Evolutionary conservation across 2,888 invertebrate species (phyloP).

Genomic region (Schrankia costaestrigalis): DNA sequence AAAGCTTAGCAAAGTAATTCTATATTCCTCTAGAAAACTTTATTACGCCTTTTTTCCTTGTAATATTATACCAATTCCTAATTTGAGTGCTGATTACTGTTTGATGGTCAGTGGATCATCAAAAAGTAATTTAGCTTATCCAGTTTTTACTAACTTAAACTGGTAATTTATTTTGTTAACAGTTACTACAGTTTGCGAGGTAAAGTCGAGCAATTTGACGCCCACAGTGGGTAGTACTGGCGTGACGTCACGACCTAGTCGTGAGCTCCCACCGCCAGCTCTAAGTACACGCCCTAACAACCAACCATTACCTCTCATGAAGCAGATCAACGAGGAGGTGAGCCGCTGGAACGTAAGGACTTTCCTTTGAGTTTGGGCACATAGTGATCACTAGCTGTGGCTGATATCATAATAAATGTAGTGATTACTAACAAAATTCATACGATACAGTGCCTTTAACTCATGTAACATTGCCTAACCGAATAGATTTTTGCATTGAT

Average conservation of each 20-base stretch:
- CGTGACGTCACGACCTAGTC: slow-evolving; percentile 28
- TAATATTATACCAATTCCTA: too few relatives aligned
- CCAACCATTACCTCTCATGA: slow-evolving; percentile 64
- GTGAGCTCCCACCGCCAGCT: slow-evolving; percentile 18
- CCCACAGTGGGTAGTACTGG: slow-evolving; percentile 29
- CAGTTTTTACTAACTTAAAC: too few relatives aligned
- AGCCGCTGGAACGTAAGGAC: slow-evolving; percentile 23
- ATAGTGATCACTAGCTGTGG: slow-evolving; percentile 10
- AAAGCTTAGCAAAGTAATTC: too few relatives aligned
- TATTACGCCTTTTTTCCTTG: too few relatives aligned
- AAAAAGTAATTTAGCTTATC: too few relatives aligned
- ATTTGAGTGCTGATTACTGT: too few relatives aligned
- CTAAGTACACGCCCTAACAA: slow-evolving; percentile 55
- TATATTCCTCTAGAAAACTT: too few relatives aligned
- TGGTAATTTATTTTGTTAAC: slow-evolving; percentile 6
- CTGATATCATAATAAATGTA: slow-evolving; percentile 9
- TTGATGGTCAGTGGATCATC: too few relatives aligned
- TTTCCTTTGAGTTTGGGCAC: slow-evolving; percentile 7
- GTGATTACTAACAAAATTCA: slow-evolving; percentile 9
- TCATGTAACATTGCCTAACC: too few relatives aligned
- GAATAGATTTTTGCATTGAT: too few relatives aligned
- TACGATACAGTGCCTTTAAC: slow-evolving; percentile 6
- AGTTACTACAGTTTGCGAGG: slow-evolving; percentile 69
- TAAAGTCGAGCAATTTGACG: slow-evolving; percentile 66
- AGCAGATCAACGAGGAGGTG: slow-evolving; percentile 76